These are phyloP conservation scores for Orthosia gothica DNA, from an alignment of 2,888 invertebrate species.

Conservation along the genomic window DNA sequence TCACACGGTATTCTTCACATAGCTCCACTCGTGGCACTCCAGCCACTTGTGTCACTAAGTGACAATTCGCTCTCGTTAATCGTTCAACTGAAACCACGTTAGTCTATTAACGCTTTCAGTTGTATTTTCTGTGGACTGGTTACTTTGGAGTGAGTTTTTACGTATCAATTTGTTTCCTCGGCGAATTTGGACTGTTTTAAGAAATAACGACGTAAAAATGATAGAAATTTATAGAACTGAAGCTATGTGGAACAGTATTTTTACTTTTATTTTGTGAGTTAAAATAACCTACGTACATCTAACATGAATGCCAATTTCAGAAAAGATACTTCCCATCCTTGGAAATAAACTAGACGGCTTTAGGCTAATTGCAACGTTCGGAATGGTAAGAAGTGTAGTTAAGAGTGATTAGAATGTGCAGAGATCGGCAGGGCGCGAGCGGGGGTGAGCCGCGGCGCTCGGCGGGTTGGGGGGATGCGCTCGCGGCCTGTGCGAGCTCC, in stretches of 20 bases:
- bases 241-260: background rate
- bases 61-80: constrained; percentile 54
- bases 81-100: constrained; percentile 34
- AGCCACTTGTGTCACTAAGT: constrained; percentile 36
- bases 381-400: constrained; percentile 47
- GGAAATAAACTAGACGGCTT: constrained; percentile 6
- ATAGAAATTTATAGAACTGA: background rate
- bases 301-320: background rate
- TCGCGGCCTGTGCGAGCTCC: constrained; percentile 65
- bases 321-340: constrained; percentile 3
- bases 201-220: background rate
- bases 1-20: constrained; percentile 57
- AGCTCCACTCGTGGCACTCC: constrained; percentile 19
- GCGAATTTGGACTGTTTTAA: background rate
- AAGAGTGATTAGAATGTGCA: constrained; percentile 63
- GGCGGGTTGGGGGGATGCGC: constrained; percentile 16
- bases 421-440: constrained; percentile 13
- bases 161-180: background rate
- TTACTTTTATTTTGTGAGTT: background rate
- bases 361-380: constrained; percentile 45
- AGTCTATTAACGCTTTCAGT: constrained; percentile 13
- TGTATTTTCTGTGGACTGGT: constrained; percentile 4
- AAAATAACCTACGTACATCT: too few relatives aligned
- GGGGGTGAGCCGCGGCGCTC: constrained; percentile 20
- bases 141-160: constrained; percentile 4